Conservation (phyloP, 2,888 invertebrate species). For the Euproctis similis region DNA sequence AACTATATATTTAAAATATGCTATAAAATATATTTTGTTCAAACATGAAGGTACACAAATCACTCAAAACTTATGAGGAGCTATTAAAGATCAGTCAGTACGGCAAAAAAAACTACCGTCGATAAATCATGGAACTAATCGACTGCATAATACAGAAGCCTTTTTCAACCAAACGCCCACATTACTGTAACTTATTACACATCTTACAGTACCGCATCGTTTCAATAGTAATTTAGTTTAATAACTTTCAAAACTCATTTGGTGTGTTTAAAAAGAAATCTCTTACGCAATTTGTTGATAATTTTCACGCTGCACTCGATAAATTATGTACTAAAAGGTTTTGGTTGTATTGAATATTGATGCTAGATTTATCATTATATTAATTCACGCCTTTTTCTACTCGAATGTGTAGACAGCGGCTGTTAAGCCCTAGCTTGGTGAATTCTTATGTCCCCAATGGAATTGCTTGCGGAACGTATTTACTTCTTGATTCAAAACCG, state of each 20-base stretch:
- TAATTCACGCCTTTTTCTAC: too few relatives aligned
- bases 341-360: too few relatives aligned
- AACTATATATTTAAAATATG: too few relatives aligned
- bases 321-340: too few relatives aligned
- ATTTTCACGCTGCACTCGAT: slow-evolving; percentile 17
- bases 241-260: slow-evolving; percentile 67
- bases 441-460: too few relatives aligned
- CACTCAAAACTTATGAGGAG: slow-evolving; percentile 13
- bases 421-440: too few relatives aligned
- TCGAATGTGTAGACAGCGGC: too few relatives aligned
- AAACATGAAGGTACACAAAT: slow-evolving; percentile 20
- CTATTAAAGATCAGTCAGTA: slow-evolving; percentile 18
- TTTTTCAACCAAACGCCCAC: slow-evolving; percentile 35
- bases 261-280: slow-evolving; percentile 40
- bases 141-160: slow-evolving; percentile 55
- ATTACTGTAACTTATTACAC: slow-evolving; percentile 50
- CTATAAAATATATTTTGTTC: slow-evolving; percentile 10
- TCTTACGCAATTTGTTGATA: slow-evolving; percentile 22
- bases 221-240: slow-evolving; percentile 59
- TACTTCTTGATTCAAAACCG: too few relatives aligned
- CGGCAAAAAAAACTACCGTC: slow-evolving; percentile 28
- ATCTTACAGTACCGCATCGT: slow-evolving; percentile 45
- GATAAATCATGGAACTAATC: slow-evolving; percentile 59
- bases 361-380: too few relatives aligned
- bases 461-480: too few relatives aligned